Evolutionary conservation across 2,113 vertebrate species (phyloP), one percentile per base, ranked within the genome.

Genomic region (Colius striatus): DNA sequence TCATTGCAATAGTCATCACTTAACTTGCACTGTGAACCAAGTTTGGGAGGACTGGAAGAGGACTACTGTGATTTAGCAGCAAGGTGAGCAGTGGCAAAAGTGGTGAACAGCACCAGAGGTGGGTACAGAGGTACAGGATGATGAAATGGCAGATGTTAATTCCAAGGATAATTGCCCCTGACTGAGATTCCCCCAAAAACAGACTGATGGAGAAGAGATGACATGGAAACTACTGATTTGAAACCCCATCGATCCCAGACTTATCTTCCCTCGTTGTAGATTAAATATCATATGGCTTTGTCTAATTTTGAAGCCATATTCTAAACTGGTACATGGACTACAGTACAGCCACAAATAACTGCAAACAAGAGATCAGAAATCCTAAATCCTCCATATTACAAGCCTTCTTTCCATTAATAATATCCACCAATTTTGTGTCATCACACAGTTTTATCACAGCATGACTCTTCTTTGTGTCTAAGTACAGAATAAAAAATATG

Each of bases 21-120:
- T 30, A 16, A 4, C 21, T 43, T 12, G 15, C 5, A 10, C 16
- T 48, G 11, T 4, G 8, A 43, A 9, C 41, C 47, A 25, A 36
- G 43, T 8, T 36, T 15, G 48, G 71, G 38, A 45, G 10, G 41
- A 14, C 47, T 13, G 30, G 51, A 41, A 36, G 21, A 13, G 15
- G 15, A 60, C 14, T 4, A 4, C 41, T 38, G 25, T 0, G 2
- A 36, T 18, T 9, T 9, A 19, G n/a, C 16, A 58, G 27, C 22
- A 12, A 41, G 16, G 55, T 6, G 36, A 51, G 55, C 12, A n/a
- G 63, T 29, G 25, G 43, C 29, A 55, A 48, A 36, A 27, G n/a
- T 0, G 16, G 21, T 16, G 53, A 32, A 11, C 1, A 41, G 45
- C 22, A 11, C 19, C 78, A 43, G 68, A 6, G 32, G 27, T 1